Evolutionary conservation across 2,888 invertebrate species (phyloP).

Genomic region (Dasypolia templi): DNA sequence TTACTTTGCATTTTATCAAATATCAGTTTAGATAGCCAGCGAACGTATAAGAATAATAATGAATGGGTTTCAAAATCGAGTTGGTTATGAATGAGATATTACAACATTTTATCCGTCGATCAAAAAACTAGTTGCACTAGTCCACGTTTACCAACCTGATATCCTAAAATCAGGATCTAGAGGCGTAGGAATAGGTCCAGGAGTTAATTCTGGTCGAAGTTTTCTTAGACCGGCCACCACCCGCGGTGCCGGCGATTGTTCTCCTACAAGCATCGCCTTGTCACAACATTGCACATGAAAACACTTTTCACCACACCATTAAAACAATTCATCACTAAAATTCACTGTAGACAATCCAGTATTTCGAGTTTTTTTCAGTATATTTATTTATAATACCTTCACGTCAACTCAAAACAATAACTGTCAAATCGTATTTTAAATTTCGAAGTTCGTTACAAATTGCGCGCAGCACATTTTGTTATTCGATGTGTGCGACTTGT

Average conservation of each 20-base stretch:
- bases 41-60: slow-evolving; percentile 30
- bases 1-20: slow-evolving; percentile 41
- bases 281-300: slow-evolving; percentile 82
- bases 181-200: slow-evolving; percentile 85
- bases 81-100: slow-evolving; percentile 32
- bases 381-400: slow-evolving; percentile 51
- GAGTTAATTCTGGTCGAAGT: slow-evolving; percentile 87
- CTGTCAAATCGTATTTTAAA: slow-evolving; percentile 84
- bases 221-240: slow-evolving; percentile 89
- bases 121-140: slow-evolving; percentile 1
- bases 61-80: slow-evolving; percentile 28
- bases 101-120: slow-evolving; percentile 11
- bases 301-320: slow-evolving; percentile 79
- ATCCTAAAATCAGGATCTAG: slow-evolving; percentile 86
- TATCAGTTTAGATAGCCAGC: slow-evolving; percentile 18
- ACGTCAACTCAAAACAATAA: slow-evolving; percentile 68
- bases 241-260: slow-evolving; percentile 88
- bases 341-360: slow-evolving; percentile 62
- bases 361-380: slow-evolving; percentile 49
- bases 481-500: slow-evolving; percentile 55
- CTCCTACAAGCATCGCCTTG: slow-evolving; percentile 88
- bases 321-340: slow-evolving; percentile 70
- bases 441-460: slow-evolving; percentile 86
- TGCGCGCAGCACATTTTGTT: slow-evolving; percentile 77
- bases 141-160: slow-evolving; percentile 80